Conservation (phyloP, 2,113 vertebrate genomes). For the Melospiza georgiana region DNA sequence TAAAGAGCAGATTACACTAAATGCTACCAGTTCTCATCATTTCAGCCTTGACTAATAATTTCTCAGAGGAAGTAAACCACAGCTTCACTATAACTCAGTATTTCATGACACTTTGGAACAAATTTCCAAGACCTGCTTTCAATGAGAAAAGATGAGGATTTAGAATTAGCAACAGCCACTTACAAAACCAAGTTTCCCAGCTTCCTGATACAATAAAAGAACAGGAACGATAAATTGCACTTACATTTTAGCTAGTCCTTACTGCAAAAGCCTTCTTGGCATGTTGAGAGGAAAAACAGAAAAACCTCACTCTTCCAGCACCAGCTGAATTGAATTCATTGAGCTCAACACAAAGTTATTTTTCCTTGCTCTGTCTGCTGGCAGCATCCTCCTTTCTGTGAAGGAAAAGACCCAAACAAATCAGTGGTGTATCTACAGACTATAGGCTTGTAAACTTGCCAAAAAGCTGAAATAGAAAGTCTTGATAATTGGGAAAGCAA, state of each 20-base stretch:
- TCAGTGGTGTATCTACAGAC: not conserved
- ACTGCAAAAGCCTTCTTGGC: not conserved
- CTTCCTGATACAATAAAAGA: not conserved
- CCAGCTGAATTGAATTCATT: not conserved
- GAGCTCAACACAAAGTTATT: not conserved
- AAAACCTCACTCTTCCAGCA: not conserved
- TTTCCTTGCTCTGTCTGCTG: not conserved
- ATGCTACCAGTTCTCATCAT: not conserved
- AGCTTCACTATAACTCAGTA: not conserved
- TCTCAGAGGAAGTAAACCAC: not conserved
- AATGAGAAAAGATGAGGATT: not conserved
- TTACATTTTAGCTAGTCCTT: not conserved
- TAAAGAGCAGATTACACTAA: not conserved
- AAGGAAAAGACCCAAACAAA: not conserved
- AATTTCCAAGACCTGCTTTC: not conserved
- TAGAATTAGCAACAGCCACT: not conserved
- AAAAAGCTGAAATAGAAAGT: not conserved
- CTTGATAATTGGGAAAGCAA: not conserved
- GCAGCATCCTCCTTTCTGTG: not conserved
- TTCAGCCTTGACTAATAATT: constrained; percentile 13
- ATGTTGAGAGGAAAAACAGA: not conserved
- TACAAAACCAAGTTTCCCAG: not conserved
- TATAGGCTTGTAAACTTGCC: not conserved
- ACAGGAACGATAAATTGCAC: not conserved
- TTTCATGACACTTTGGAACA: not conserved